Percentiles rank a stretch among this genome's conserved stretches.
These are phyloP conservation scores for Hemicrepidius hirtus DNA, from an alignment of 2,888 invertebrate species.

Conservation along the genomic window DNA sequence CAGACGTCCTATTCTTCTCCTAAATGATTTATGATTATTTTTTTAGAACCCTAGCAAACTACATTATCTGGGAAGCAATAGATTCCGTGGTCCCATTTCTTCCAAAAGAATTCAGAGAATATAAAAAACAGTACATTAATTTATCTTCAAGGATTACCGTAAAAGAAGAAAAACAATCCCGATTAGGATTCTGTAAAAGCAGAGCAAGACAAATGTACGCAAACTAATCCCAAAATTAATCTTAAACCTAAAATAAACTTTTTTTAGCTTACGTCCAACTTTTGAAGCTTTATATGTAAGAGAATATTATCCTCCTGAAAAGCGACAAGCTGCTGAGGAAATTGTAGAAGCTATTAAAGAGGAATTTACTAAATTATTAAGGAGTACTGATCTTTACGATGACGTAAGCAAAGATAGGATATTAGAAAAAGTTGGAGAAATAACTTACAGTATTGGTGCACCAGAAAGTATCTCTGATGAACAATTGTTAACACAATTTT, in stretches of 20 bases:
- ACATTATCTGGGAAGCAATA: conserved; percentile 47
- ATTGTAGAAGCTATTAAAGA: conserved; percentile 22
- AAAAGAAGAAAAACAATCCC: conserved; percentile 6
- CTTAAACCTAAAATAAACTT: background rate
- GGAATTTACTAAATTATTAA: conserved; percentile 34
- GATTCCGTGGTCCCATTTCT: conserved; percentile 33
- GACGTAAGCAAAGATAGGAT: conserved; percentile 36
- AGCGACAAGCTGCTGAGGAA: conserved; percentile 16
- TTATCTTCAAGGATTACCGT: background rate
- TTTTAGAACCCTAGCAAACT: conserved; percentile 45
- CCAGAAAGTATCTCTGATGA: conserved; percentile 39
- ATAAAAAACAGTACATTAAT: conserved; percentile 21
- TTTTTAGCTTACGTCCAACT: conserved; percentile 39
- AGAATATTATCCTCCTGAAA: conserved; percentile 34
- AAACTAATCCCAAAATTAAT: too few species aligned
- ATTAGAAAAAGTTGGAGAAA: conserved; percentile 36
- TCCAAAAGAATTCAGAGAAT: conserved; percentile 33
- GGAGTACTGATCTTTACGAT: conserved; percentile 41
- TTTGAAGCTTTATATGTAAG: conserved; percentile 39
- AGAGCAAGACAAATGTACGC: too few species aligned
- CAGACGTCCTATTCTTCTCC: too few species aligned
- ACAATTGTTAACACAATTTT: conserved; percentile 23
- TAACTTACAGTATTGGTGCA: conserved; percentile 40
- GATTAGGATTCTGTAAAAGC: background rate
- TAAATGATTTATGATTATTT: too few species aligned